Conservation (phyloP, 2,888 invertebrate genomes). For the Meteorus colon region DNA sequence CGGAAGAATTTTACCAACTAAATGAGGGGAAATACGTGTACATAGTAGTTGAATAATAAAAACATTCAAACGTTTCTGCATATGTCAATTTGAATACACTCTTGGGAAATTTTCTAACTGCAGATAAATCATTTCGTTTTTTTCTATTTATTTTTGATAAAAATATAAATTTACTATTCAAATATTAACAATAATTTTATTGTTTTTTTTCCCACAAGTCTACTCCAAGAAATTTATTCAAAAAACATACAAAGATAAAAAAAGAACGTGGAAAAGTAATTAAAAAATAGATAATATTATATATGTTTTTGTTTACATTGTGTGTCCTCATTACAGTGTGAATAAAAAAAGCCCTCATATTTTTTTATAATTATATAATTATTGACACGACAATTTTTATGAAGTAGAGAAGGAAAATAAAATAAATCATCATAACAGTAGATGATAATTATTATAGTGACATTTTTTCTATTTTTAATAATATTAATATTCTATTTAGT, state of each 20-base stretch:
- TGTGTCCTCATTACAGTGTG: neutral
- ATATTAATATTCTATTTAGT: slow-evolving; percentile 3
- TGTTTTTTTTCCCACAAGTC: neutral
- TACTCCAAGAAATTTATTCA: neutral
- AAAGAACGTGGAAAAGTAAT: neutral
- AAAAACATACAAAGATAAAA: neutral
- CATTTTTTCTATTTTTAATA: neutral
- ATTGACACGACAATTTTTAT: neutral
- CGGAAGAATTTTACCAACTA: slow-evolving; percentile 47
- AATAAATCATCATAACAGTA: slow-evolving; percentile 8
- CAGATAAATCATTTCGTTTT: no score
- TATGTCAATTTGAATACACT: neutral
- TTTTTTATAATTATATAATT: neutral
- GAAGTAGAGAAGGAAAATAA: neutral
- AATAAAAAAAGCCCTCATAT: neutral
- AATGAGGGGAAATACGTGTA: slow-evolving; percentile 36
- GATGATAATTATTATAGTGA: neutral
- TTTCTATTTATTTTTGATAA: no score
- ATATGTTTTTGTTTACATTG: neutral
- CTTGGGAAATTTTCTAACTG: neutral
- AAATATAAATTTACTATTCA: no score
- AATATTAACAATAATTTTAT: neutral
- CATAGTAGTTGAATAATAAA: slow-evolving; percentile 5
- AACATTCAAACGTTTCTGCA: neutral
- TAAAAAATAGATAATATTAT: neutral